These are phyloP conservation scores for Sinosuthora webbiana DNA, from an alignment of 2,113 vertebrate genomes.

Conservation along the genomic window DNA sequence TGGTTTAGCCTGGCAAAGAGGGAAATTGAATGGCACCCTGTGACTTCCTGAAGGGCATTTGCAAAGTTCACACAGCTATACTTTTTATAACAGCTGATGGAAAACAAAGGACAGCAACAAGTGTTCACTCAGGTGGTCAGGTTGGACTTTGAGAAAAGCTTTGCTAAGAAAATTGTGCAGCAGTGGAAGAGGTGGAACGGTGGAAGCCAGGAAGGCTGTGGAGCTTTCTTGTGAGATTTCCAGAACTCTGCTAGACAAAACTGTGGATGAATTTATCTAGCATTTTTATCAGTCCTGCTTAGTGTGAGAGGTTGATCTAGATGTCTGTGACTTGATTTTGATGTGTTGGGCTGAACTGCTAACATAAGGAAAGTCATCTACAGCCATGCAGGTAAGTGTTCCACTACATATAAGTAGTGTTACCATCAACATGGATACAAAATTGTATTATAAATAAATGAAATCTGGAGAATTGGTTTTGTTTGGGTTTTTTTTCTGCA, in stretches of 20 bases:
- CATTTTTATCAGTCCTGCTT: background rate
- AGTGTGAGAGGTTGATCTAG: background rate
- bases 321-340: background rate
- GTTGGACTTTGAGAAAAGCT: background rate
- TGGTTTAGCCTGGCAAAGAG: background rate
- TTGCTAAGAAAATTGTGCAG: background rate
- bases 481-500: background rate
- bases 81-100: background rate
- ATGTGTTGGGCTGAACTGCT: background rate
- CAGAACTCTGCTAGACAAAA: background rate
- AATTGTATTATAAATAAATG: background rate
- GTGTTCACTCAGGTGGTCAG: background rate
- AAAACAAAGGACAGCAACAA: background rate
- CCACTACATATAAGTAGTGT: background rate
- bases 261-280: background rate
- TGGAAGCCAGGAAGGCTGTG: background rate
- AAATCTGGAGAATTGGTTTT: background rate
- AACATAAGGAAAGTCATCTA: background rate
- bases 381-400: background rate
- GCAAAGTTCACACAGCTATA: background rate
- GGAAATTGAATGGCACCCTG: background rate
- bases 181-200: background rate
- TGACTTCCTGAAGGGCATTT: background rate
- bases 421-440: background rate
- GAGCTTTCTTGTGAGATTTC: background rate